These are phyloP conservation scores for Linnaemya tessellans DNA, from an alignment of 2,888 invertebrate species.

Conservation along the genomic window DNA sequence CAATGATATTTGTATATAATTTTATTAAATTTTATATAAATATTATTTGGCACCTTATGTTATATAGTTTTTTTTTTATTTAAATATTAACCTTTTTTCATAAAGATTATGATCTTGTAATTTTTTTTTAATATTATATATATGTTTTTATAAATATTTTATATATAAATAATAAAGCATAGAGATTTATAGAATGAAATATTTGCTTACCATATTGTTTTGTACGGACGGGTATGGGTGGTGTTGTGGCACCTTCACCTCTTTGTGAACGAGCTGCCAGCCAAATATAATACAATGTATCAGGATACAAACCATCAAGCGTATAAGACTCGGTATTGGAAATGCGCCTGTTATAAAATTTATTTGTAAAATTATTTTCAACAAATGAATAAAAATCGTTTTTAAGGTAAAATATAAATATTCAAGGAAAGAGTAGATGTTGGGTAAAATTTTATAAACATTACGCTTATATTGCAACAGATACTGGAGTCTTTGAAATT, in stretches of 20 bases:
- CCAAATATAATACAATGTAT: constrained; percentile 98
- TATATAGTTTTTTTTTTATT: constrained; percentile 26
- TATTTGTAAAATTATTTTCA: neutral
- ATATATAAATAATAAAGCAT: constrained; percentile 30
- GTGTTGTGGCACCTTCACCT: constrained; percentile 97
- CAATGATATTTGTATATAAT: constrained; percentile 21
- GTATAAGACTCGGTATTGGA: constrained; percentile 93
- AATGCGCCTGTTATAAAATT: constrained; percentile 85
- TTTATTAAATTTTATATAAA: constrained; percentile 23
- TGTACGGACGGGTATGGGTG: constrained; percentile 96
- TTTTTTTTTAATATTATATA: constrained; percentile 24
- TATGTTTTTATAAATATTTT: constrained; percentile 47
- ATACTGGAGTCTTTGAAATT: too few relatives aligned
- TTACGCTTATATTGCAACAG: too few relatives aligned
- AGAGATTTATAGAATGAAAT: constrained; percentile 31
- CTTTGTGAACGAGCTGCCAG: constrained; percentile 95
- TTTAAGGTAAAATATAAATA: too few relatives aligned
- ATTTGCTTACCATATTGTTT: constrained; percentile 97
- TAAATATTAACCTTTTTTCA: constrained; percentile 9
- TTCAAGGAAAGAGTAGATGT: too few relatives aligned
- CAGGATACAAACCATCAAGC: constrained; percentile 95
- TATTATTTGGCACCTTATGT: constrained; percentile 55
- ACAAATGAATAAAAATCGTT: neutral
- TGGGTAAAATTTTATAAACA: too few relatives aligned
- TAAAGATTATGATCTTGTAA: constrained; percentile 36